Evolutionary conservation across 2,888 invertebrate genomes (phyloP), one percentile per base, ranked within the genome.

Genomic region (Tetramorium bicarinatum): DNA sequence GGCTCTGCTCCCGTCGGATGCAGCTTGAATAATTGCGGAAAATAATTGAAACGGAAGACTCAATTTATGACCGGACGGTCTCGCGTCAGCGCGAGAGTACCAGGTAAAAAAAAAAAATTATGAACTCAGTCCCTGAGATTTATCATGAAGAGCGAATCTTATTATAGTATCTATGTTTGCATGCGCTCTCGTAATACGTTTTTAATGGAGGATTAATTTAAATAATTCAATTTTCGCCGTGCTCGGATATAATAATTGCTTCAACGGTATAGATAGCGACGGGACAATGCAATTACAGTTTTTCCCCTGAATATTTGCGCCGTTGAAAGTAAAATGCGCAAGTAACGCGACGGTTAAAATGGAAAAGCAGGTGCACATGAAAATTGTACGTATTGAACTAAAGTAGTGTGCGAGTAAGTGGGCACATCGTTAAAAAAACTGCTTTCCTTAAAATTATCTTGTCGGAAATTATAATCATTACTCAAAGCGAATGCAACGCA

Each of bases 21-120:
- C 67, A 74, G 64, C 49, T 56, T 85, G 85, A 87, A 90, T 83
- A 85, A 88, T 85, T 83, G 85, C 74, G 85, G 72, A 85, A 80
- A 87, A 90, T 90, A 89, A 90, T 90, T 89, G 87, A 88, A 90
- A 90, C 83, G 90, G 87, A 87, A 90, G 85, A 86, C 84, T 82
- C 84, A 83, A 87, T 87, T 89, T 81, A 72, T 79, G 82, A 77
- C 44, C 66, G 67, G 47, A 71, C 34, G 41, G 69, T 59, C 47
- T 67, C 59, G 59, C 69, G 69, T 47, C 34, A 15, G n/a, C 18
- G 11, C n/a, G 54, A 18, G 54, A 18, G 66, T 4, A 21, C 18
- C 15, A 18, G 38, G 13, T 47, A 67, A 81, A 64, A 64, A 29
- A 18, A 62, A 66, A 83, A 85, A 87, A 83, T 80, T 71, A 80